Evolutionary conservation across 2,888 invertebrate species (phyloP), one percentile per base, ranked within the genome.

Genomic region (Aleiodes alternator): DNA sequence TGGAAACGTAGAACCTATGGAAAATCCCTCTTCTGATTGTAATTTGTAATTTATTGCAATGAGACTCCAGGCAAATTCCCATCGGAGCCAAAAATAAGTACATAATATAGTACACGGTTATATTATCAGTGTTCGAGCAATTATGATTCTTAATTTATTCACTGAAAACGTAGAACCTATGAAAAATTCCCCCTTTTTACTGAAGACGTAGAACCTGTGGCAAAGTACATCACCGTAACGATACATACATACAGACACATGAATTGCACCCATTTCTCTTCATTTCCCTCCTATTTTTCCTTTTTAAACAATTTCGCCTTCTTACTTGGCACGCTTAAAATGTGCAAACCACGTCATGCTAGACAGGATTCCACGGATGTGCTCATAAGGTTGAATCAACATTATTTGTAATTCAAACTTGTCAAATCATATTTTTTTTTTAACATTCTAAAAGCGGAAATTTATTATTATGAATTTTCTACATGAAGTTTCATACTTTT

Each of bases 381-480:
- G 34, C 43, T 31, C 31, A 29, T 57, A 12, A 57, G 29, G 16
- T 16, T 23, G 43, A 14, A 38, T 61, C 14, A 64, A 43, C 43
- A 64, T 64, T 64, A 48, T 48, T 64, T 64, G 64, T 14, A 64
- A 38, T 64, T 38, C 16, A 48, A 48, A 64, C 43, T 43, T 48
- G 48, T 43, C 64, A 43, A 64, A 48, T 64, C 11, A 14, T 11
- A 9, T 43, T 14, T 64, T 48, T 9, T 16, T 4, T 48, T 48
- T 16, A 6, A 34, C 34, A 34, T 34, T n/a, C 43, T 14, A 34
- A 43, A 8, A 43, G 11, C 43, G 64, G 43, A 64, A 64, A 48
- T 43, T 23, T 48, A 64, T 64, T 64, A 43, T 23, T 16, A 64
- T 64, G 11, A 1, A 64, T 64, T 64, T 64, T 64, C 64, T n/a